These are phyloP conservation scores for Agrotis ipsilon DNA, from an alignment of 2,888 invertebrate species.

Conservation along the genomic window DNA sequence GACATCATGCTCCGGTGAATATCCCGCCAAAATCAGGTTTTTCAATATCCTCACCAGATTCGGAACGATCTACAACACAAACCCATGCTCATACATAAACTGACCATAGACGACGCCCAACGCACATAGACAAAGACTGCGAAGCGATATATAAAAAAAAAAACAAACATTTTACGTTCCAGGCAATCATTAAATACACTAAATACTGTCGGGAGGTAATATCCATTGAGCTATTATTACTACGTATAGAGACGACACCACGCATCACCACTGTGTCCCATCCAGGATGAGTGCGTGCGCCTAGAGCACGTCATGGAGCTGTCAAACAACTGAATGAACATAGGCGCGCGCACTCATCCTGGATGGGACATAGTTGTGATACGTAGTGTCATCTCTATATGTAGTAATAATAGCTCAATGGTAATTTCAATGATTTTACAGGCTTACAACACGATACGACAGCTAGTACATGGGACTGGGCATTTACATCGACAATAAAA, in stretches of 20 bases:
- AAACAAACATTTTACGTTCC: constrained; percentile 61
- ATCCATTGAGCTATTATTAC: no score
- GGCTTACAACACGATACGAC: constrained; percentile 67
- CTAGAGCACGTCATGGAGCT: no score
- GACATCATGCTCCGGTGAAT: constrained; percentile 99
- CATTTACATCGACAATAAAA: constrained; percentile 54
- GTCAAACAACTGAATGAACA: no score
- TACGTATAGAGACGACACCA: no score
- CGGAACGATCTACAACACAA: constrained; percentile 97
- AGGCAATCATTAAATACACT: constrained; percentile 71
- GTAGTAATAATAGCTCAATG: no score
- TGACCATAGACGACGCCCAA: constrained; percentile 64
- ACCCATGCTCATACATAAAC: constrained; percentile 62
- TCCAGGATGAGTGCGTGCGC: no score
- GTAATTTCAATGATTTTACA: constrained; percentile 54
- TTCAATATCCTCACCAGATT: constrained; percentile 99
- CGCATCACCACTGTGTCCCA: no score
- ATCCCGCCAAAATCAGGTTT: constrained; percentile 99
- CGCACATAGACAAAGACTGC: constrained; percentile 77
- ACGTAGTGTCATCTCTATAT: no score
- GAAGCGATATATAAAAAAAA: constrained; percentile 72
- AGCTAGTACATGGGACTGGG: constrained; percentile 65
- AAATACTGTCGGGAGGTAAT: constrained; percentile 65
- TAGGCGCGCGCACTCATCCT: no score
- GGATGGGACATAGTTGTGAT: no score